These are phyloP conservation scores for Uropsilus gracilis DNA, from an alignment of 2,113 vertebrate genomes.

Conservation along the genomic window DNA sequence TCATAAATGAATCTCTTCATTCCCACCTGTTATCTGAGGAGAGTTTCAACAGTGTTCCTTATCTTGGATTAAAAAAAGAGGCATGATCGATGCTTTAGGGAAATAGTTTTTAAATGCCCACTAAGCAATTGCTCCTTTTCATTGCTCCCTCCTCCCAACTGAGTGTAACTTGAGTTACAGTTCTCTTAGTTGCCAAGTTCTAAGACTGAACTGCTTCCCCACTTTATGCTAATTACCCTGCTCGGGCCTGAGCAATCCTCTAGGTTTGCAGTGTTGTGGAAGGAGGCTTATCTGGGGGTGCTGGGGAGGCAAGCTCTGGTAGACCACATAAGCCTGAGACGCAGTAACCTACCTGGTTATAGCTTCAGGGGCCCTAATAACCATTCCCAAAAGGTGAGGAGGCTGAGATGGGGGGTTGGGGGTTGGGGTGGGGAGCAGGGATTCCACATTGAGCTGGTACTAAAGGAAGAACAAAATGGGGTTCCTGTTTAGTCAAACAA, in stretches of 20 bases:
- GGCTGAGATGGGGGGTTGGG: too few relatives aligned
- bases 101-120: slow-evolving; percentile 14
- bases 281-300: background rate
- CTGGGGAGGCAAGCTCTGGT: background rate
- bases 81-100: background rate
- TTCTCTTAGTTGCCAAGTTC: background rate
- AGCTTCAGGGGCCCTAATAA: background rate
- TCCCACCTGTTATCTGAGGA: slow-evolving; percentile 67
- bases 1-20: slow-evolving; percentile 51
- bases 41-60: background rate
- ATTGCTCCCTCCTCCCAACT: background rate
- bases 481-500: slow-evolving; percentile 46
- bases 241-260: background rate
- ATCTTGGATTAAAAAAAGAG: background rate
- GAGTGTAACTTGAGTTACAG: slow-evolving; percentile 40
- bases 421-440: background rate
- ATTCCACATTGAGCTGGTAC: background rate
- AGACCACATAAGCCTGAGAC: background rate
- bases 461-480: slow-evolving; percentile 31
- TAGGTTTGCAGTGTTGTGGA: background rate
- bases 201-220: slow-evolving; percentile 1
- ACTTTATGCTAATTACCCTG: slow-evolving; percentile 17
- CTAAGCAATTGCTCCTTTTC: background rate
- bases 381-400: background rate
- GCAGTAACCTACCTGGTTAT: background rate